phyloP scores from a whole-genome alignment of 2,888 invertebrate genomes.

The Eristalinus aeneus region DNA sequence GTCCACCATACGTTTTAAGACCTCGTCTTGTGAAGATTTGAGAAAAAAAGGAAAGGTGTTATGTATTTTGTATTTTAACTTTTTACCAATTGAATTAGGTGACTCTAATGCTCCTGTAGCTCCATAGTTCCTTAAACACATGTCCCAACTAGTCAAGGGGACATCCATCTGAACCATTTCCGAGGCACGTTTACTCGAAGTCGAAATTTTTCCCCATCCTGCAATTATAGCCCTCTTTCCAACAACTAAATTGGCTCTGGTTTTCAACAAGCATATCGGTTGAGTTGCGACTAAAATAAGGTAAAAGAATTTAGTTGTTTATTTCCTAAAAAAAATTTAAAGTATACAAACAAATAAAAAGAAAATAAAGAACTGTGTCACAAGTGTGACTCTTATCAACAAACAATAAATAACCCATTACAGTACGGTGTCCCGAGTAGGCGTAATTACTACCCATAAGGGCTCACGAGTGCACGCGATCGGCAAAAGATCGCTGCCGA shows the following conservation, averaged over 20 bases:
- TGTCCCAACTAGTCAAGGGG: slow-evolving; percentile 85
- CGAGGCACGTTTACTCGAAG: slow-evolving; percentile 81
- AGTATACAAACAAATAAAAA: neutral
- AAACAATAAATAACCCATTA: slow-evolving; percentile 28
- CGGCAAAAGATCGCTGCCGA: slow-evolving; percentile 3
- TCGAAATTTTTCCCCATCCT: slow-evolving; percentile 86
- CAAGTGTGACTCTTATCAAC: slow-evolving; percentile 25
- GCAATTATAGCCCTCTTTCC: slow-evolving; percentile 80
- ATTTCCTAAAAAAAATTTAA: slow-evolving; percentile 3
- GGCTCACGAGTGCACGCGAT: slow-evolving; percentile 27
- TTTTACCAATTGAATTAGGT: slow-evolving; percentile 79
- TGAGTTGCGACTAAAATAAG: slow-evolving; percentile 85
- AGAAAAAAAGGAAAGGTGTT: neutral
- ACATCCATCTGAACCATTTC: slow-evolving; percentile 86
- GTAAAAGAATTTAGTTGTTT: neutral
- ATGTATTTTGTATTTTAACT: neutral
- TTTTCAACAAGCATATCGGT: slow-evolving; percentile 85
- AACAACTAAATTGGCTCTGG: slow-evolving; percentile 79
- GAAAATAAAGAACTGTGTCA: slow-evolving; percentile 14
- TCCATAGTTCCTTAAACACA: slow-evolving; percentile 86
- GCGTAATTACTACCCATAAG: slow-evolving; percentile 25
- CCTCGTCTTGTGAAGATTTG: neutral
- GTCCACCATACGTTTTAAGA: no score
- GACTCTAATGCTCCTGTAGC: slow-evolving; percentile 83
- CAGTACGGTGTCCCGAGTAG: neutral